These are phyloP conservation scores for Lepus timidus DNA, from an alignment of 2,113 vertebrate genomes.

Conservation along the genomic window DNA sequence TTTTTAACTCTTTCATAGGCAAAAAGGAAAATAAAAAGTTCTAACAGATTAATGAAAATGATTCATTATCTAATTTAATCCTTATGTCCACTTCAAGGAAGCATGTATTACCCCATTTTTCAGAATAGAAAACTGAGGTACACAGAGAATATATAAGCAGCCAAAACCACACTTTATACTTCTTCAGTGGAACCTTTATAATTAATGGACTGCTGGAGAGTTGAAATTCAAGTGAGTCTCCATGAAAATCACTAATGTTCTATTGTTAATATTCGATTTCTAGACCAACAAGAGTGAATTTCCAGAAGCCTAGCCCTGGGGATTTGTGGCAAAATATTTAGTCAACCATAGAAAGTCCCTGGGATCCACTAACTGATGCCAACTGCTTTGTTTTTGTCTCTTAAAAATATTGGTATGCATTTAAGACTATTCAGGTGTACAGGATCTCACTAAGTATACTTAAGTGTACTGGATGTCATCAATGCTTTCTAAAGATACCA, in stretches of 20 bases:
- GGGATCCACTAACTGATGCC: neutral
- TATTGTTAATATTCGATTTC: neutral
- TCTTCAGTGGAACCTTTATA: neutral
- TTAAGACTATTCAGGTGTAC: neutral
- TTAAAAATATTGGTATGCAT: neutral
- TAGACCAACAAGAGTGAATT: neutral
- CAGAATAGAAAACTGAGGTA: neutral
- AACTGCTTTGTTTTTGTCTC: neutral
- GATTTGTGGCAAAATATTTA: neutral
- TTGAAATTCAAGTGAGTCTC: neutral
- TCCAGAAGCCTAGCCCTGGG: neutral
- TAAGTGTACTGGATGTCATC: neutral
- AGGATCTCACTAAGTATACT: neutral
- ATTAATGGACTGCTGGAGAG: neutral
- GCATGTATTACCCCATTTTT: neutral
- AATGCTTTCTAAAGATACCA: neutral
- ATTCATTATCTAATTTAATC: slow-evolving; percentile 21
- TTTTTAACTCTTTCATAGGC: neutral
- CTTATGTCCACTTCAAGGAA: neutral
- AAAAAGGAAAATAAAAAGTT: slow-evolving; percentile 16
- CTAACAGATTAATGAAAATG: slow-evolving; percentile 31
- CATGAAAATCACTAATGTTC: neutral
- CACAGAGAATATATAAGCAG: neutral
- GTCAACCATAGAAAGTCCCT: neutral
- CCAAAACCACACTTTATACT: neutral